phyloP scores from a whole-genome alignment of 2,888 invertebrate species.

The Cosmopolites sordidus region DNA sequence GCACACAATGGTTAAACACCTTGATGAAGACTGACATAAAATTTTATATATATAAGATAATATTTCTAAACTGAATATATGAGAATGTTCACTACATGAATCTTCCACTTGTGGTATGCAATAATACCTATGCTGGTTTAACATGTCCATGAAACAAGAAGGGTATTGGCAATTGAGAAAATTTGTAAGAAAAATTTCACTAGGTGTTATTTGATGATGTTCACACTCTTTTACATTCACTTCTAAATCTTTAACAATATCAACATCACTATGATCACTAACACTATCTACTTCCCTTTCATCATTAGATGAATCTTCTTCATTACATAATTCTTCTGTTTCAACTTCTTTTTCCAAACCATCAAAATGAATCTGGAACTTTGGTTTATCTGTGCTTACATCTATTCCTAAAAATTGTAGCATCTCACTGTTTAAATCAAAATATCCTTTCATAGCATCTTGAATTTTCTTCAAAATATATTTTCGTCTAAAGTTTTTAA shows the following conservation, averaged over 20 bases:
- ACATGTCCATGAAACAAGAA: constrained; percentile 65
- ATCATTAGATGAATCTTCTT: constrained; percentile 8
- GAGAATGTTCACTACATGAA: constrained; percentile 56
- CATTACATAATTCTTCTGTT: constrained; percentile 4
- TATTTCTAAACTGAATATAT: constrained; percentile 58
- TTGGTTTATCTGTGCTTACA: not conserved
- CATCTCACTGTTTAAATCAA: constrained; percentile 55
- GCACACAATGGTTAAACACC: constrained; percentile 25
- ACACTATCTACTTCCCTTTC: not conserved
- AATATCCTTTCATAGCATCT: constrained; percentile 62
- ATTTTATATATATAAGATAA: constrained; percentile 56
- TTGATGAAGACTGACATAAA: constrained; percentile 30
- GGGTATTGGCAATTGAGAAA: constrained; percentile 61
- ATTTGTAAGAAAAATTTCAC: constrained; percentile 57
- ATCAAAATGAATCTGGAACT: not conserved
- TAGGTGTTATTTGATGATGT: not conserved
- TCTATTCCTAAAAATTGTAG: constrained; percentile 53
- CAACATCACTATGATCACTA: not conserved
- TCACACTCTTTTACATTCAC: not conserved
- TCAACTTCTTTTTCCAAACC: constrained; percentile 8
- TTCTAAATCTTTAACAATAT: not conserved
- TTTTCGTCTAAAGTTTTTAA: constrained; percentile 55
- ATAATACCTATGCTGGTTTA: constrained; percentile 60
- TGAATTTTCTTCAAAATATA: constrained; percentile 57
- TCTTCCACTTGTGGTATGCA: constrained; percentile 71